Conservation (phyloP, 2,113 vertebrate species). For the Corydoras sp. region DNA sequence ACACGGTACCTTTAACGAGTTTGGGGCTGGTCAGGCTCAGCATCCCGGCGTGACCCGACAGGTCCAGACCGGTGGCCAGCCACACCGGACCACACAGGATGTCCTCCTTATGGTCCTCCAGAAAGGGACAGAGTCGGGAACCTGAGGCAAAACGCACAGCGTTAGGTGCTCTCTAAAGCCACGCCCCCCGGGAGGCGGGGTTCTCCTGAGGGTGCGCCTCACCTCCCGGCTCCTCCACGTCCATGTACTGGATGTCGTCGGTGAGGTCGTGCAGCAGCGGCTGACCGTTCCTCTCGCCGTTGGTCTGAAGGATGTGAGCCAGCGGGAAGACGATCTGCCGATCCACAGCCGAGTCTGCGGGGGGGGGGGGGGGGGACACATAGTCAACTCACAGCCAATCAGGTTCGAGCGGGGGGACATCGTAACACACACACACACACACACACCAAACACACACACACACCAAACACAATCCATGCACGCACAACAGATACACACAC, state of each 20-base stretch:
- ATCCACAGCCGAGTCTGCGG: conserved; percentile 89
- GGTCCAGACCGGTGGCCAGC: conserved; percentile 93
- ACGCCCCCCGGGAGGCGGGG: no score
- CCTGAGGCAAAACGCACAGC: conserved; percentile 57
- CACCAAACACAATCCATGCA: no score
- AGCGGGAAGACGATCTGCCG: conserved; percentile 93
- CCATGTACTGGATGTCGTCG: conserved; percentile 96
- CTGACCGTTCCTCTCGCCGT: conserved; percentile 87
- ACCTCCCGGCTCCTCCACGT: conserved; percentile 78
- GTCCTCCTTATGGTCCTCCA: conserved; percentile 97
- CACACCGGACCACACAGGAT: conserved; percentile 95
- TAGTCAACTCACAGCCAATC: no score
- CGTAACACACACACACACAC: no score
- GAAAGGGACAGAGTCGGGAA: conserved; percentile 84
- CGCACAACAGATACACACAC: no score
- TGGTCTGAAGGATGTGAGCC: conserved; percentile 80
- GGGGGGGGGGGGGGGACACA: conserved; percentile 14
- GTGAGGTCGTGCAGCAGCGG: conserved; percentile 77
- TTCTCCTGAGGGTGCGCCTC: neutral
- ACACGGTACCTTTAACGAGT: conserved; percentile 86
- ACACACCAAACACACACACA: no score
- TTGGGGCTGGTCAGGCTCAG: conserved; percentile 95
- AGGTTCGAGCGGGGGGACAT: no score
- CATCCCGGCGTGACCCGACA: conserved; percentile 96
- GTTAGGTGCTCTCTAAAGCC: no score